Evolutionary conservation across 35 echinoderm and acorn worm genomes (phyloP).

Genomic region (Lytechinus pictus): DNA sequence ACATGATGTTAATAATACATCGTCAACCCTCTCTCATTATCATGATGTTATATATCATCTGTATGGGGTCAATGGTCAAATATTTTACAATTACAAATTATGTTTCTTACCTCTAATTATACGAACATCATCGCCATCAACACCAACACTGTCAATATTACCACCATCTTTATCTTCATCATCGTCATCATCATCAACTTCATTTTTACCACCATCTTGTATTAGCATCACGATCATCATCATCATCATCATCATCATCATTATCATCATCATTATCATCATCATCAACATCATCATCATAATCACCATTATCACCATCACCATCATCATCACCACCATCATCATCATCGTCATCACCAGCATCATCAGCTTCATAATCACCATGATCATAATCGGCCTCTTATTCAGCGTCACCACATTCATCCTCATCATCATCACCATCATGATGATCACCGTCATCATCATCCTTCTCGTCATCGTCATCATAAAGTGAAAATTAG

Average conservation of each 20-base stretch:
- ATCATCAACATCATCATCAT: not conserved
- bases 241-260: not conserved
- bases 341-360: not conserved
- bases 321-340: not conserved
- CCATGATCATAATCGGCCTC: too few species aligned
- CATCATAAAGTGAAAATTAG: not conserved
- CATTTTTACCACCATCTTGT: not conserved
- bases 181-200: not conserved
- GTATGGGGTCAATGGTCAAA: too few species aligned
- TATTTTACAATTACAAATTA: too few species aligned
- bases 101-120: too few species aligned
- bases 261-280: not conserved
- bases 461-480: not conserved
- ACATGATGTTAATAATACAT: too few species aligned
- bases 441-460: not conserved
- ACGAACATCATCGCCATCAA: too few species aligned
- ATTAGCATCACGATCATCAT: not conserved
- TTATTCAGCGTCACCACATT: not conserved
- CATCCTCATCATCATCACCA: not conserved
- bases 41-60: too few species aligned
- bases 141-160: too few species aligned
- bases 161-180: not conserved
- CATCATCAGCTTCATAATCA: not conserved
- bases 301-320: not conserved
- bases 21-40: too few species aligned